These are phyloP conservation scores for Synanceia verrucosa DNA, from an alignment of 2,797 vertebrate genomes.

Conservation along the genomic window DNA sequence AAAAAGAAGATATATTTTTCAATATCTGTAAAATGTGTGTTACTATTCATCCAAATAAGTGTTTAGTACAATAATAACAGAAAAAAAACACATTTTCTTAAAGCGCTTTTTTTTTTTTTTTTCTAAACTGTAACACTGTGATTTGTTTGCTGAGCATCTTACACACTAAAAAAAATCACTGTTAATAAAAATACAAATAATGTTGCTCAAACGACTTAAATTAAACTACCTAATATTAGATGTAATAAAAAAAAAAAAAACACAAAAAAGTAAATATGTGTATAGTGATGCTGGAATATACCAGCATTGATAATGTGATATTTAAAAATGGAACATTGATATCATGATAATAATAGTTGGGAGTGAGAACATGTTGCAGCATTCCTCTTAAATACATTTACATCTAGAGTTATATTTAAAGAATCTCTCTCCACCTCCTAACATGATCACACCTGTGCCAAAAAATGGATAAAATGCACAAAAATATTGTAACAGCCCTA, in stretches of 20 bases:
- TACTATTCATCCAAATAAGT: slow-evolving; percentile 9
- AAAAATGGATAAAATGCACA: not conserved
- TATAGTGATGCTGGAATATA: not conserved
- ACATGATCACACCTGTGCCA: not conserved
- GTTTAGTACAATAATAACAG: slow-evolving; percentile 22
- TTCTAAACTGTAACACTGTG: not conserved
- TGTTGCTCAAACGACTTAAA: too few relatives aligned
- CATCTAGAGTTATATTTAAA: too few relatives aligned
- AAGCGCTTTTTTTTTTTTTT: not conserved
- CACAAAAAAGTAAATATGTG: not conserved
- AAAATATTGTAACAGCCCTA: not conserved
- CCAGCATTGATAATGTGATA: not conserved
- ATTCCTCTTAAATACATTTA: not conserved
- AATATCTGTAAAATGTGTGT: slow-evolving; percentile 8
- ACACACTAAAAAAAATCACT: not conserved
- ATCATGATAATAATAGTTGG: not conserved
- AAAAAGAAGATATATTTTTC: not conserved
- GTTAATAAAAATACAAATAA: not conserved
- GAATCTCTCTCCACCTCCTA: not conserved
- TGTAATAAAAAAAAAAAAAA: not conserved
- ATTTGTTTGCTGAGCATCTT: not conserved
- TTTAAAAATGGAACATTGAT: not conserved
- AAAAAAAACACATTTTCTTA: not conserved
- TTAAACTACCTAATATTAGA: not conserved
- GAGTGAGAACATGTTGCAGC: not conserved